A percentile compares a stretch with the other conserved stretches of the same genome.
phyloP scores from a whole-genome alignment of 2,797 vertebrate species.

The Ctenochaetus hawaiiensis region DNA sequence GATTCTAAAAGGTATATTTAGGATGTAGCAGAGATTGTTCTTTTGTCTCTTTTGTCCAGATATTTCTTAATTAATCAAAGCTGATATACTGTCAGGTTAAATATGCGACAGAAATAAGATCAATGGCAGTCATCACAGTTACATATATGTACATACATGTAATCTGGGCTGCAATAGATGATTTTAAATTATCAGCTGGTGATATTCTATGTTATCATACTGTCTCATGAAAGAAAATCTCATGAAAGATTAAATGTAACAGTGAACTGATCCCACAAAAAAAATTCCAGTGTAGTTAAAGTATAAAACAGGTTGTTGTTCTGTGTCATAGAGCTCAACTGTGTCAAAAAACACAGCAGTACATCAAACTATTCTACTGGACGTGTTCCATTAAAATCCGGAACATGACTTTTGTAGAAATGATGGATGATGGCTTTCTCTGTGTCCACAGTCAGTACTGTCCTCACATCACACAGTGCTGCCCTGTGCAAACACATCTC shows the following conservation, averaged over 20 bases:
- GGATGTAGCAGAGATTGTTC: slow-evolving; percentile 10
- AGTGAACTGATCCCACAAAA: neutral
- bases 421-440: neutral
- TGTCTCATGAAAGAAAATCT: neutral
- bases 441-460: neutral
- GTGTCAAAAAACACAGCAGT: neutral
- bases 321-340: neutral
- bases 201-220: neutral
- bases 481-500: neutral
- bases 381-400: neutral
- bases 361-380: neutral
- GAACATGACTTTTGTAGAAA: neutral
- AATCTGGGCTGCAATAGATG: neutral
- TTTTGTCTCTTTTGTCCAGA: slow-evolving; percentile 28
- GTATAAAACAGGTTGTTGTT: neutral
- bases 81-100: slow-evolving; percentile 10
- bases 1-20: slow-evolving; percentile 40
- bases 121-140: neutral
- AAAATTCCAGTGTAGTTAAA: neutral
- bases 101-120: neutral
- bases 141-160: neutral
- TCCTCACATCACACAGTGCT: neutral
- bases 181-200: neutral
- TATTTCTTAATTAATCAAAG: slow-evolving; percentile 30
- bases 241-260: neutral